A percentile compares a stretch with the other conserved stretches of the same genome.
Evolutionary conservation across 2,797 vertebrate genomes (phyloP).

Genomic region (Cryptoprocta ferox): DNA sequence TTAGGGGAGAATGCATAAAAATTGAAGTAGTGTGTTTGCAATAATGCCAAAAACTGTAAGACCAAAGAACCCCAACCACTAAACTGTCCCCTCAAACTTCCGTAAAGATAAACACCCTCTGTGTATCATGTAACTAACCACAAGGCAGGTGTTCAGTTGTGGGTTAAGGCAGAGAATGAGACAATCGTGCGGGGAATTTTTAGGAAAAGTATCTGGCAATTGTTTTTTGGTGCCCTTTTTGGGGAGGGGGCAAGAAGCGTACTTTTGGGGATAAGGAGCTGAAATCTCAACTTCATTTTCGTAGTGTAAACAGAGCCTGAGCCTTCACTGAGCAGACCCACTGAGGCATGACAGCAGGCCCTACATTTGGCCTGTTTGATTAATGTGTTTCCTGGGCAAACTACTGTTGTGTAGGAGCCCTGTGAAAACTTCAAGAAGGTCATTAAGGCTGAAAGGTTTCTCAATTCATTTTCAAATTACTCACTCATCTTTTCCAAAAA

Average conservation of each 20-base stretch:
- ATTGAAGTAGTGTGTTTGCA: neutral
- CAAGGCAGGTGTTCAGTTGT: neutral
- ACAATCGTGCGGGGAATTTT: neutral
- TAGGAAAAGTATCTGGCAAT: neutral
- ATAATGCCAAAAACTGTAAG: neutral
- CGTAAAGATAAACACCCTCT: neutral
- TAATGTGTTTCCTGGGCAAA: constrained; percentile 25
- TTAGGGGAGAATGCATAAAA: neutral
- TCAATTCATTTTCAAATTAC: constrained; percentile 64
- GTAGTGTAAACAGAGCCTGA: neutral
- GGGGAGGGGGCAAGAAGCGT: no score
- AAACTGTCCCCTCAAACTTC: neutral
- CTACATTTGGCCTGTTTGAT: constrained; percentile 8
- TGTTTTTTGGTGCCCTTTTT: neutral
- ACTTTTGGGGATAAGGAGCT: neutral
- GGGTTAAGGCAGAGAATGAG: neutral
- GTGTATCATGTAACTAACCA: rapidly evolving
- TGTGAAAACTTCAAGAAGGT: constrained; percentile 38
- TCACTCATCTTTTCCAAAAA: constrained; percentile 58
- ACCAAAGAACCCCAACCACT: neutral
- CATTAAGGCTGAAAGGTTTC: constrained; percentile 18
- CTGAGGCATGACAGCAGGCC: neutral
- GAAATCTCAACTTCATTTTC: neutral
- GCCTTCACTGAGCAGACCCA: neutral
- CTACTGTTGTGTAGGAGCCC: neutral